Percentiles rank a stretch among this genome's conserved stretches.
Conservation (phyloP, 2,113 vertebrate genomes). For the Anhinga anhinga region DNA sequence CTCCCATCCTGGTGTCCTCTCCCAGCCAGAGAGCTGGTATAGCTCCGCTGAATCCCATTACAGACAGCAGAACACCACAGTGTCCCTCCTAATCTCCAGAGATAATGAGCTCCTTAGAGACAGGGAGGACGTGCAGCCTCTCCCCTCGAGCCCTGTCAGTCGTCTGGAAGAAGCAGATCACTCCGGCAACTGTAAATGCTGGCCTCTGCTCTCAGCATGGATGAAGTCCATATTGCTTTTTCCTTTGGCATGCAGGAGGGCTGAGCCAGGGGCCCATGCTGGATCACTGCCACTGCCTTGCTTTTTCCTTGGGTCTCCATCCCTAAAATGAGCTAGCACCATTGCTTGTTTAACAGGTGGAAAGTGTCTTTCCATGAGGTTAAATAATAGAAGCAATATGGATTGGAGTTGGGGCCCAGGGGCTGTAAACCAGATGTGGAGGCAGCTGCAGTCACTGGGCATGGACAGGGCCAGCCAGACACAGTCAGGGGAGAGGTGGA, state of each 20-base stretch:
- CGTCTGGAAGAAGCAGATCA: background rate
- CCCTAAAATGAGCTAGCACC: background rate
- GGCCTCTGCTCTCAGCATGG: background rate
- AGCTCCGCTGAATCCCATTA: background rate
- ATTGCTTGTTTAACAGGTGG: background rate
- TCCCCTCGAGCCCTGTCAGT: background rate
- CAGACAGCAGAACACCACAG: background rate
- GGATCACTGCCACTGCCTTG: background rate
- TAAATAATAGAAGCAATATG: background rate
- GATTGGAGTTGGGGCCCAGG: background rate
- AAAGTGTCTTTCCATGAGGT: background rate
- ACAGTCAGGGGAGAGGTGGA: background rate
- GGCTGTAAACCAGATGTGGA: background rate
- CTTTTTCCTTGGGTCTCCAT: background rate
- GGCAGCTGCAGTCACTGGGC: background rate
- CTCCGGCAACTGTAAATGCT: background rate
- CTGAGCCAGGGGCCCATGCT: background rate
- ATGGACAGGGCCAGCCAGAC: background rate
- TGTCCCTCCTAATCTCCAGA: background rate
- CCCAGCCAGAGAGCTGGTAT: background rate
- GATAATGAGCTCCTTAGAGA: constrained; percentile 14
- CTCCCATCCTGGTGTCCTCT: background rate
- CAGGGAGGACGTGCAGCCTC: constrained; percentile 1
- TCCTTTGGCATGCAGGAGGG: background rate
- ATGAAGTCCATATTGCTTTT: background rate